phyloP scores from a whole-genome alignment of 64 coral and sea anemone species.

The Pocillopora damicornis region DNA sequence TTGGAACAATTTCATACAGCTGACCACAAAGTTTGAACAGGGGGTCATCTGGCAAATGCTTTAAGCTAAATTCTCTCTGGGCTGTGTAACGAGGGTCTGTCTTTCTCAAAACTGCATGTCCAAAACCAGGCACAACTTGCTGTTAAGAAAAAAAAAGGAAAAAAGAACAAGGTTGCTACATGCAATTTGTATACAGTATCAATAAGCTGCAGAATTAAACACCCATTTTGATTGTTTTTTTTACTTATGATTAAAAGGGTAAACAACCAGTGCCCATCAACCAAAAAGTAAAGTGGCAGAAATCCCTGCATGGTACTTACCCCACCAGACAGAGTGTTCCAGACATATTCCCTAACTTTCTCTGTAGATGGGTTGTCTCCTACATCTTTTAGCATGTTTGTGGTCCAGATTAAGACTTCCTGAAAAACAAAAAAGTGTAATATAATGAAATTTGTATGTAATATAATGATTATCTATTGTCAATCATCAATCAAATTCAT shows the following conservation, averaged over 20 bases:
- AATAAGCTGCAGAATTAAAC: no score
- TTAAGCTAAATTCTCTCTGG: constrained; percentile 85
- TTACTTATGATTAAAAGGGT: neutral
- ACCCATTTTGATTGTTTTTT: no score
- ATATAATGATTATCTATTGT: neutral
- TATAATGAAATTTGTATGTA: neutral
- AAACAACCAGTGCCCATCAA: neutral
- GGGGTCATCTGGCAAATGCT: constrained; percentile 88
- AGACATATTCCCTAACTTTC: constrained; percentile 73
- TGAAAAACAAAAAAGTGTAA: neutral
- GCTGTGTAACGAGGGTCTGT: constrained; percentile 91
- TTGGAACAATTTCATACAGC: constrained; percentile 78
- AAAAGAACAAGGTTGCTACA: neutral
- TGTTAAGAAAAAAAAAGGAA: neutral
- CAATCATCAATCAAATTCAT: neutral
- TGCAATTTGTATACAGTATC: no score
- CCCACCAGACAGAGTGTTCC: constrained; percentile 60
- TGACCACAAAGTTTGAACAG: constrained; percentile 89
- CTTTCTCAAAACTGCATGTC: constrained; percentile 86
- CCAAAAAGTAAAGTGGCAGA: no score
- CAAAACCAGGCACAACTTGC: constrained; percentile 96
- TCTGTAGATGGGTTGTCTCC: constrained; percentile 79
- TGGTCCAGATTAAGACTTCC: constrained; percentile 96
- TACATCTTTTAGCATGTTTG: constrained; percentile 72
- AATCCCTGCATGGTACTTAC: constrained; percentile 50